Conservation (phyloP, 2,888 invertebrate genomes). For the Arrhopalites spinosus region DNA sequence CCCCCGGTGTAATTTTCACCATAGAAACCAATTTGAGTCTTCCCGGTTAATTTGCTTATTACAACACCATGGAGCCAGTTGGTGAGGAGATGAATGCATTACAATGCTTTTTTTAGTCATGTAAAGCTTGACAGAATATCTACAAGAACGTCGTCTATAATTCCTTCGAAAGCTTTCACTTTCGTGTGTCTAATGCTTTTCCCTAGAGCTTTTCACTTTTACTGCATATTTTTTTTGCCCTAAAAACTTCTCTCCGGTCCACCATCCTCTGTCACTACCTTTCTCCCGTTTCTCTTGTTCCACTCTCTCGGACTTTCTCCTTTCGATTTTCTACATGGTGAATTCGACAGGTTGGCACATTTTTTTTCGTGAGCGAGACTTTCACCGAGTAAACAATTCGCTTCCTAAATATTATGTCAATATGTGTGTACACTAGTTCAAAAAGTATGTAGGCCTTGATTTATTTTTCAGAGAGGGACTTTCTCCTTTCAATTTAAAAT, state of each 20-base stretch:
- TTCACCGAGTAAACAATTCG: too few species aligned
- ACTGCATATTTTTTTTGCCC: constrained; percentile 2
- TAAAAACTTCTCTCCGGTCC: background rate
- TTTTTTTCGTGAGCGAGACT: too few species aligned
- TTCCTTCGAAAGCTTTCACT: too few species aligned
- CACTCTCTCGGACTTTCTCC: background rate
- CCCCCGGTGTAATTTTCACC: constrained; percentile 46
- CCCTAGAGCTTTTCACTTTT: background rate
- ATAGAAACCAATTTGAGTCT: constrained; percentile 52
- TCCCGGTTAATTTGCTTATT: constrained; percentile 55
- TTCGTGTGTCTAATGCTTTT: background rate
- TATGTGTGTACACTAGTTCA: too few species aligned
- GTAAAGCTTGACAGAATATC: background rate
- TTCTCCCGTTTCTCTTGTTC: background rate
- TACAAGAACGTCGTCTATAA: background rate
- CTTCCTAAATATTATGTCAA: too few species aligned
- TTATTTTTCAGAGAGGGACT: too few species aligned
- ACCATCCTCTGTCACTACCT: background rate
- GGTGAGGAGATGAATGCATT: constrained; percentile 27
- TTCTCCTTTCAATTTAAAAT: too few species aligned
- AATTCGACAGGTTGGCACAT: too few species aligned
- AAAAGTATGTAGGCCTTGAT: too few species aligned
- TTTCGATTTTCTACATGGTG: background rate
- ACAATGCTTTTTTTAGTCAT: background rate
- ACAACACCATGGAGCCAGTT: constrained; percentile 40